phyloP scores from a whole-genome alignment of 2,888 invertebrate genomes.

The Conus canariensis region DNA sequence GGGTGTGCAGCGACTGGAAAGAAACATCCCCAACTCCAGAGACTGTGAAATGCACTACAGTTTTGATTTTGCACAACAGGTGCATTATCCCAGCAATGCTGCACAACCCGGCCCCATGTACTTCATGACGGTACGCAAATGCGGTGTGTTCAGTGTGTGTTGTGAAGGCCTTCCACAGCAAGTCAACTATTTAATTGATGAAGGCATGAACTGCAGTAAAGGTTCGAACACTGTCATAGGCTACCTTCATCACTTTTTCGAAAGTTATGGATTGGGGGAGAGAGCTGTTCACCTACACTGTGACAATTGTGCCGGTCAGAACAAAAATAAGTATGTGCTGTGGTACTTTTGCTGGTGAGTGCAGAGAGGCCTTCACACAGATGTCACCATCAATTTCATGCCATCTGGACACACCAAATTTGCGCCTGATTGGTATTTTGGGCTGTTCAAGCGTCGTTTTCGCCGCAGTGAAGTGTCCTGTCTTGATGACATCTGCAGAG shows the following conservation, averaged over 20 bases:
- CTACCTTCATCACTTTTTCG: slow-evolving; percentile 48
- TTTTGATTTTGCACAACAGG: slow-evolving; percentile 62
- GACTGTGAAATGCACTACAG: slow-evolving; percentile 49
- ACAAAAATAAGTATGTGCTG: slow-evolving; percentile 48
- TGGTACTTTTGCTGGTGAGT: slow-evolving; percentile 46
- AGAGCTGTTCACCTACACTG: slow-evolving; percentile 36
- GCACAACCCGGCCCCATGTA: slow-evolving; percentile 61
- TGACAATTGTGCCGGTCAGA: slow-evolving; percentile 45
- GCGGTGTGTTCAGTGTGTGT: slow-evolving; percentile 57
- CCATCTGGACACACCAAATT: slow-evolving; percentile 52
- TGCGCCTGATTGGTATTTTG: slow-evolving; percentile 54
- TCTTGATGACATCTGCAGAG: slow-evolving; percentile 40
- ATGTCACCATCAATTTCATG: slow-evolving; percentile 40
- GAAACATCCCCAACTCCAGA: not conserved
- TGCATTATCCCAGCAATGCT: slow-evolving; percentile 58
- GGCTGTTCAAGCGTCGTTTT: slow-evolving; percentile 46
- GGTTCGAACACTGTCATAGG: slow-evolving; percentile 44
- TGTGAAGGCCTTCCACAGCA: slow-evolving; percentile 51
- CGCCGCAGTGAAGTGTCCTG: slow-evolving; percentile 39
- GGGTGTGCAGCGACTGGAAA: not conserved
- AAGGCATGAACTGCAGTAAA: slow-evolving; percentile 47
- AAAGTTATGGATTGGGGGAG: slow-evolving; percentile 46
- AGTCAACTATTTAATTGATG: slow-evolving; percentile 58
- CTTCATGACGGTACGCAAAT: slow-evolving; percentile 59
- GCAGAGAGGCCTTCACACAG: slow-evolving; percentile 38